Base-by-base conservation (phyloP, 35 echinoderm and acorn worm genomes). In the Lytechinus variegatus region DNA sequence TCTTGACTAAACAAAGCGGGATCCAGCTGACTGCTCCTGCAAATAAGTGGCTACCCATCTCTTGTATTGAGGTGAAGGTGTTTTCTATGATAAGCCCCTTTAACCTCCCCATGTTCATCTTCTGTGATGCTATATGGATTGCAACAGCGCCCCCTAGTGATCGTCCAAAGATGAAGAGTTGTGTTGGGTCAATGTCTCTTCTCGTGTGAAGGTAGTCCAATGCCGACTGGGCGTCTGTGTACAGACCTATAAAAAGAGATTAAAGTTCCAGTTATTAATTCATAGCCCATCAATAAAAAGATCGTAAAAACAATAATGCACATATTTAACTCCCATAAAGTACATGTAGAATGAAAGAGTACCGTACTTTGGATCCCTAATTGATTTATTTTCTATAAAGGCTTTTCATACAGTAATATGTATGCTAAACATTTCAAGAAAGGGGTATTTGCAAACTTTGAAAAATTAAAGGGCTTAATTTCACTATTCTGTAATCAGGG, bases 101-200 rank as follows among this genome's bases (percentile, higher is more conserved):
- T 58, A 99, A 96, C 88, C 87, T 55, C 27, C 95, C 92, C 13
- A 54, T 56, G 88, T 99, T 98, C 10, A 89, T 29, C 28, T 94
- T 89, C 28, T 95, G 87, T 7, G 96, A 97, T 21, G 98, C 96
- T 28, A 98, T 54, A 54, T 99, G 89, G 86, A 99, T 96, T n/a
- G 98, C 97, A 13, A 99, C 97, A 93, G 96, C 97, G 55, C 98
- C 98, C 27, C 98, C 98, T 87, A 99, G 97, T 72, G 98, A 99
- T 61, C 98, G 97, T 19, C 98, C 98, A 95, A 99, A 97, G 14
- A 99, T 28, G 28, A 99, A 92, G 53, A 99, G 97, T 53, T 94
- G 94, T 1, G 94, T 94, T 0, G 95, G 94, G 87, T 99, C 96
- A 16, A 99, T 98, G 93, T 99, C 98, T 52, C 95, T 94, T 27